phyloP scores from a whole-genome alignment of 2,797 vertebrate species.

The Sebastolobus alascanus region DNA sequence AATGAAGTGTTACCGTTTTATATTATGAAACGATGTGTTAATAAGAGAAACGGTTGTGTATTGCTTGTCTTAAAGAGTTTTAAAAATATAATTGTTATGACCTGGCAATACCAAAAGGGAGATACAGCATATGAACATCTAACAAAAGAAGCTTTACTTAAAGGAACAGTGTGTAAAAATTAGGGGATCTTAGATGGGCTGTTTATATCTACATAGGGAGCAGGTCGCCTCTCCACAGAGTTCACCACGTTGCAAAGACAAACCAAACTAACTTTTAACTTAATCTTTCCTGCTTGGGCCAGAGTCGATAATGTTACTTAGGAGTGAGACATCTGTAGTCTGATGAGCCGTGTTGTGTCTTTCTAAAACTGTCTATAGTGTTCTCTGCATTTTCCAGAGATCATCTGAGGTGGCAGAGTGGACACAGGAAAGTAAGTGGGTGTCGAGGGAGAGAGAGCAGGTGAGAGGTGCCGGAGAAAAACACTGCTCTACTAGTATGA shows the following conservation, averaged over 20 bases:
- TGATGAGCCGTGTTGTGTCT: neutral
- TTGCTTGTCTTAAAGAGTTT: neutral
- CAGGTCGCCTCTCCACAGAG: too few relatives aligned
- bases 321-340: neutral
- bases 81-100: neutral
- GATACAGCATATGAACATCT: neutral
- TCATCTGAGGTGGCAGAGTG: neutral
- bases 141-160: neutral
- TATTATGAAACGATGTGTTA: neutral
- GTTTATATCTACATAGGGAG: too few relatives aligned
- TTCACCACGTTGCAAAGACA: too few relatives aligned
- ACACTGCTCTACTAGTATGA: neutral
- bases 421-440: conserved; percentile 1
- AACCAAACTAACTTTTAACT: too few relatives aligned
- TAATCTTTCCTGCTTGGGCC: too few relatives aligned
- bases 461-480: neutral
- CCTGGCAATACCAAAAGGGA: neutral
- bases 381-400: neutral
- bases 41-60: neutral
- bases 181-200: too few relatives aligned
- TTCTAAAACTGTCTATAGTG: neutral
- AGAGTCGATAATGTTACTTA: too few relatives aligned
- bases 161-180: too few relatives aligned
- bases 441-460: neutral
- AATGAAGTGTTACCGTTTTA: neutral